Evolutionary conservation across 2,113 vertebrate species (phyloP).

Genomic region (Merops nubicus): DNA sequence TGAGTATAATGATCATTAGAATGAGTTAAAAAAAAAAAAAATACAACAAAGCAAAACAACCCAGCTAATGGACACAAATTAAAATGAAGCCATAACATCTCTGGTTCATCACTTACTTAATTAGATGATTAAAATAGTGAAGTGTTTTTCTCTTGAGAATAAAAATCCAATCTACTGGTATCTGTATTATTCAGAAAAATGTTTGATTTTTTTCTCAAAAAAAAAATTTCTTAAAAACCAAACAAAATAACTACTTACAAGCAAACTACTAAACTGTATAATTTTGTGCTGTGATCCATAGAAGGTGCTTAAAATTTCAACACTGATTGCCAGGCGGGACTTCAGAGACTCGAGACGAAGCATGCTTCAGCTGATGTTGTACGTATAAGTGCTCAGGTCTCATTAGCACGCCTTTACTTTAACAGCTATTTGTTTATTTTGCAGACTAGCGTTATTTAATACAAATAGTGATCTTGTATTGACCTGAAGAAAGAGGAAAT

Average conservation of each 20-base stretch:
- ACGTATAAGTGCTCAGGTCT: background rate
- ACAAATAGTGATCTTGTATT: background rate
- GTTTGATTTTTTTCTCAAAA: background rate
- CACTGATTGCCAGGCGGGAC: background rate
- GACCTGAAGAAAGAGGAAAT: background rate
- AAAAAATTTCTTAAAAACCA: background rate
- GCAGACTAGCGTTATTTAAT: background rate
- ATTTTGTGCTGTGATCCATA: background rate
- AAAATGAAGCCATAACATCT: background rate
- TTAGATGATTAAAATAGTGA: background rate
- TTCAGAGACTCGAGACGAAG: background rate
- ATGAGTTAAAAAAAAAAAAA: background rate
- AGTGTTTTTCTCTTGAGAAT: background rate
- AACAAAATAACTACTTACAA: background rate
- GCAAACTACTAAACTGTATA: background rate
- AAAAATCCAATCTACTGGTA: background rate
- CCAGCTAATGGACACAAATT: background rate
- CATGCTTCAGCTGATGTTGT: background rate
- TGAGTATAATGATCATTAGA: background rate
- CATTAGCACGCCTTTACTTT: background rate
- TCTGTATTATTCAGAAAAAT: background rate
- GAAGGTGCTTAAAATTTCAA: background rate
- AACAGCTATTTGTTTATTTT: background rate
- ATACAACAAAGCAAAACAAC: too few species aligned
- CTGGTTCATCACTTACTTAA: background rate